These are phyloP conservation scores for Ooceraea biroi DNA, from an alignment of 1,140 invertebrate species.

Conservation along the genomic window DNA sequence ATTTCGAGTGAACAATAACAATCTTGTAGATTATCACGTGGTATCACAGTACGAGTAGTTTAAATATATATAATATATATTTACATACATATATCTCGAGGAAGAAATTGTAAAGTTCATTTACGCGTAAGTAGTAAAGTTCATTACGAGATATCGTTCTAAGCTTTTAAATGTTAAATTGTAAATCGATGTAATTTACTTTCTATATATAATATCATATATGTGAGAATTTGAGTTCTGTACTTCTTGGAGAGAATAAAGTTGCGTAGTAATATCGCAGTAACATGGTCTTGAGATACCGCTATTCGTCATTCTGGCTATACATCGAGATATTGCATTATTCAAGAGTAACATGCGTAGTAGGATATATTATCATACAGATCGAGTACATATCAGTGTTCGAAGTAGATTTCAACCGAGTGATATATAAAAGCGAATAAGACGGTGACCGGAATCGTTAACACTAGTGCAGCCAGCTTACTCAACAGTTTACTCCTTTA, in stretches of 20 bases:
- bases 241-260: neutral
- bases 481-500: constrained; percentile 60
- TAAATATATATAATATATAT: no score
- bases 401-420: constrained; percentile 12
- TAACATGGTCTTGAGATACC: neutral
- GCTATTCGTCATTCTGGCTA: neutral
- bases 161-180: neutral
- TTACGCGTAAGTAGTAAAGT: constrained; percentile 25
- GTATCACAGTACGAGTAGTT: constrained; percentile 53
- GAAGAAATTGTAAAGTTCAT: constrained; percentile 22
- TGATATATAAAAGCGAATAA: neutral
- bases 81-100: neutral
- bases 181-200: constrained; percentile 7
- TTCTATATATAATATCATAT: constrained; percentile 12
- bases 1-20: constrained; percentile 37
- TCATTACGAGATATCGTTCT: constrained; percentile 2
- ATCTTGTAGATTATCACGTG: constrained; percentile 32
- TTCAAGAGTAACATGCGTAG: constrained; percentile 16
- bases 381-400: constrained; percentile 17
- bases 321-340: constrained; percentile 20
- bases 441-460: constrained; percentile 7
- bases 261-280: neutral
- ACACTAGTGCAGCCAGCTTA: constrained; percentile 27
- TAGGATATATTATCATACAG: constrained; percentile 4
- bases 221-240: neutral